Evolutionary conservation across 1,140 invertebrate species (phyloP).

Genomic region (Drosophila pallidifrons): DNA sequence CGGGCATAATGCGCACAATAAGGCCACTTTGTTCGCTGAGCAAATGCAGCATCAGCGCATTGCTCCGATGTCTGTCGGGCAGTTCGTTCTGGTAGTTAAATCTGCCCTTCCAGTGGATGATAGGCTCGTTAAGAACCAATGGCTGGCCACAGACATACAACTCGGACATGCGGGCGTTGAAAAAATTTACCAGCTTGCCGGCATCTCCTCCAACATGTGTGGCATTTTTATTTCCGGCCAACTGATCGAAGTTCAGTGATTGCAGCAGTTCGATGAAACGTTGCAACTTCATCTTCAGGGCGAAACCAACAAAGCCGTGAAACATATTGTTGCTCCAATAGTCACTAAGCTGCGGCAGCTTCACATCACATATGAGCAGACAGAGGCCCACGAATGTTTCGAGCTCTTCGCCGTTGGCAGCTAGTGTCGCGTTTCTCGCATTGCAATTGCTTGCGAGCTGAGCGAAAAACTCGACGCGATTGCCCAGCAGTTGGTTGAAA

Average conservation of each 20-base stretch:
- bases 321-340: slow-evolving; percentile 56
- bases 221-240: not conserved
- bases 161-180: slow-evolving; percentile 64
- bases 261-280: slow-evolving; percentile 55
- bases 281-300: slow-evolving; percentile 47
- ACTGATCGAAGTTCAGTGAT: slow-evolving; percentile 52
- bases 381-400: slow-evolving; percentile 64
- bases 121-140: slow-evolving; percentile 65
- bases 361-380: slow-evolving; percentile 61
- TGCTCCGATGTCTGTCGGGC: slow-evolving; percentile 50
- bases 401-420: slow-evolving; percentile 57
- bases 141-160: slow-evolving; percentile 64
- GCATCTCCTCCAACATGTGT: slow-evolving; percentile 25
- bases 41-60: slow-evolving; percentile 59
- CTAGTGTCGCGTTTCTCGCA: not conserved
- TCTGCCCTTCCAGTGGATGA: slow-evolving; percentile 62
- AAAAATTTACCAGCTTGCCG: slow-evolving; percentile 43
- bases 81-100: slow-evolving; percentile 59
- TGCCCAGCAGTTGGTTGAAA: slow-evolving; percentile 64
- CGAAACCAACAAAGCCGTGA: slow-evolving; percentile 60
- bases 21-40: slow-evolving; percentile 64
- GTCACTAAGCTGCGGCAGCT: slow-evolving; percentile 43
- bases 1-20: slow-evolving; percentile 61
- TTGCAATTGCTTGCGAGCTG: slow-evolving; percentile 50
- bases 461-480: slow-evolving; percentile 54